Percentiles rank a stretch among this genome's conserved stretches.
phyloP scores from a whole-genome alignment of 2,888 invertebrate genomes.

The Hofmannophila pseudospretella region DNA sequence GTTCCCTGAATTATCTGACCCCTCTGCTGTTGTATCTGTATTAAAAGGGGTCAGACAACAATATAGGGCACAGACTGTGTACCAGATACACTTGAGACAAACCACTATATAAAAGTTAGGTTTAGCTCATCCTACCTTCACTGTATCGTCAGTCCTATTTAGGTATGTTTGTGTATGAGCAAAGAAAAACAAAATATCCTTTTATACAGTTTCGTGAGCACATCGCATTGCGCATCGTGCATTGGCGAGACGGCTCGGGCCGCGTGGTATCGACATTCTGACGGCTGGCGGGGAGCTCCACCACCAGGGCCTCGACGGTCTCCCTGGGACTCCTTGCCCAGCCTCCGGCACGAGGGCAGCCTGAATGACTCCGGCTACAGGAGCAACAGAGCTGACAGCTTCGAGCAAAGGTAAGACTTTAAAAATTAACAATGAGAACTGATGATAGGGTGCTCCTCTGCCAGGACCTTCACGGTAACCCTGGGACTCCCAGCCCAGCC shows the following conservation, averaged over 20 bases:
- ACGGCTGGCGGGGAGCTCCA: slow-evolving; percentile 85
- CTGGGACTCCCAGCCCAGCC: slow-evolving; percentile 91
- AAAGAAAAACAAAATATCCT: background rate
- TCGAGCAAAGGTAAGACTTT: slow-evolving; percentile 86
- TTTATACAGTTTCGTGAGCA: slow-evolving; percentile 67
- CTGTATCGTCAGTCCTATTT: too few species aligned
- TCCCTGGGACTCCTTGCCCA: slow-evolving; percentile 93
- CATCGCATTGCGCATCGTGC: slow-evolving; percentile 89
- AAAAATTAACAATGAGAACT: too few species aligned
- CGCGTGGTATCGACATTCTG: slow-evolving; percentile 94
- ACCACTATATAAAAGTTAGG: too few species aligned
- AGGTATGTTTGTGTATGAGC: background rate
- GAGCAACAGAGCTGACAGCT: slow-evolving; percentile 90
- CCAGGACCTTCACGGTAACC: slow-evolving; percentile 86
- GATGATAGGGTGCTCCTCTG: slow-evolving; percentile 82
- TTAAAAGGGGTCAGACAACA: too few species aligned
- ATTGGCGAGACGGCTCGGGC: slow-evolving; percentile 93
- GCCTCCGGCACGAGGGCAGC: slow-evolving; percentile 89
- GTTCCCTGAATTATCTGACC: too few species aligned
- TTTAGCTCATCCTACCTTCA: too few species aligned
- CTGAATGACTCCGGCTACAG: slow-evolving; percentile 92
- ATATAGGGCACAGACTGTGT: too few species aligned
- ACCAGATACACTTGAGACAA: too few species aligned
- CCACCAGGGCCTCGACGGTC: slow-evolving; percentile 84
- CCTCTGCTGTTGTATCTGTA: too few species aligned